phyloP scores from a whole-genome alignment of 2,888 invertebrate species.

The Drosophila nr. fundita region DNA sequence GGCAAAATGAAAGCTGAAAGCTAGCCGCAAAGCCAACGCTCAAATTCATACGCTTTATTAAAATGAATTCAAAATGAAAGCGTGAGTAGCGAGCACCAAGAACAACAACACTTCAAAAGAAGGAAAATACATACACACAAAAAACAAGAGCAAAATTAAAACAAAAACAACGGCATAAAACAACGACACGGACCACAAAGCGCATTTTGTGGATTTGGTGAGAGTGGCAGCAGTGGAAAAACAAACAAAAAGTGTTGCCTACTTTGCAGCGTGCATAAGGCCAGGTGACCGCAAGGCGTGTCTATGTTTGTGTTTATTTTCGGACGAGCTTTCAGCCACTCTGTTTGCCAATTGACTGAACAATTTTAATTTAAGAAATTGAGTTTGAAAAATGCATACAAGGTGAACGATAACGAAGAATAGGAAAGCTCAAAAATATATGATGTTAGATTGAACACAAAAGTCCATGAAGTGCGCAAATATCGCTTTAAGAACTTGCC shows the following conservation, averaged over 20 bases:
- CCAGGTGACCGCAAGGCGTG: conserved; percentile 69
- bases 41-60: conserved; percentile 77
- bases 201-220: conserved; percentile 51
- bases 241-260: conserved; percentile 59
- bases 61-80: conserved; percentile 75
- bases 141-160: conserved; percentile 9
- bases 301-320: conserved; percentile 11
- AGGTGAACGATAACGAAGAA: neutral
- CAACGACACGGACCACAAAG: conserved; percentile 54
- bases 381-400: conserved; percentile 30
- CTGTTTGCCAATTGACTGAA: conserved; percentile 62
- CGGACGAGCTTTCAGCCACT: conserved; percentile 33
- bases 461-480: neutral
- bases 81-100: neutral
- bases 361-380: conserved; percentile 68
- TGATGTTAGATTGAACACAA: neutral
- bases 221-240: conserved; percentile 23
- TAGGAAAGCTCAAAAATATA: conserved; percentile 3
- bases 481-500: too few relatives aligned
- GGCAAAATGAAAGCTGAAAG: conserved; percentile 41
- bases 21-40: conserved; percentile 67
- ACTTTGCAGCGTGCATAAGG: conserved; percentile 51
- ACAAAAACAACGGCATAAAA: conserved; percentile 12
- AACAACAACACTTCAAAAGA: conserved; percentile 24
- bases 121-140: conserved; percentile 19